These are phyloP conservation scores for Melanargia galathea DNA, from an alignment of 2,888 invertebrate species.

Conservation along the genomic window DNA sequence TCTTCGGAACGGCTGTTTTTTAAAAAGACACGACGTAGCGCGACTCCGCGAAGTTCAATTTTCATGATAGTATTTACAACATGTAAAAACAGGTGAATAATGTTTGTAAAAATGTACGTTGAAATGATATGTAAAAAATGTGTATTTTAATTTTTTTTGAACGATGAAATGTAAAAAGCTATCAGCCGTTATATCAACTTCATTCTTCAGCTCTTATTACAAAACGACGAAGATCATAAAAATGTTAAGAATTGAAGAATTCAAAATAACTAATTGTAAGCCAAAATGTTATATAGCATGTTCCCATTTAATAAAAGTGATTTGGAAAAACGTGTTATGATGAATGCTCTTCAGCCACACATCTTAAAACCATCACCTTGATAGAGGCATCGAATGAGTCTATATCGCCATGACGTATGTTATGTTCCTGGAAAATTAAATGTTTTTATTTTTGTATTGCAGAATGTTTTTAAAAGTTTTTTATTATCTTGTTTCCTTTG, in stretches of 20 bases:
- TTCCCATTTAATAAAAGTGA: constrained; percentile 25
- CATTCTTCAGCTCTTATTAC: no score
- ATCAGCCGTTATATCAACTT: not conserved
- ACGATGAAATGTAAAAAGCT: not conserved
- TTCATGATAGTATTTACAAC: no score
- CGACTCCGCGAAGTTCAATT: no score
- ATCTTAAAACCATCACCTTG: constrained; percentile 70
- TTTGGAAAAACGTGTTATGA: constrained; percentile 30
- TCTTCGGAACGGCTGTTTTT: no score
- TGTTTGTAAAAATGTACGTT: no score
- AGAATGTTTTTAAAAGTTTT: no score
- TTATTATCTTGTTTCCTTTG: no score
- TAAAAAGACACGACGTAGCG: no score
- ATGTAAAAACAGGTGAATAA: no score
- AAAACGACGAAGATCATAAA: not conserved
- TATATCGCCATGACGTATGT: constrained; percentile 67
- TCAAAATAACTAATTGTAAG: constrained; percentile 15
- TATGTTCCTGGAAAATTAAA: constrained; percentile 71
- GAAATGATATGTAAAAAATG: no score
- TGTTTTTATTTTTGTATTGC: constrained; percentile 25
- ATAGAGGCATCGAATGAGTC: constrained; percentile 77
- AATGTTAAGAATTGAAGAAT: constrained; percentile 18
- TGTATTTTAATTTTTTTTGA: no score
- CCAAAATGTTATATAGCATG: constrained; percentile 34
- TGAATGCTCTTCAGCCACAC: constrained; percentile 38